phyloP scores from a whole-genome alignment of 2,797 vertebrate genomes.

The Falco biarmicus region DNA sequence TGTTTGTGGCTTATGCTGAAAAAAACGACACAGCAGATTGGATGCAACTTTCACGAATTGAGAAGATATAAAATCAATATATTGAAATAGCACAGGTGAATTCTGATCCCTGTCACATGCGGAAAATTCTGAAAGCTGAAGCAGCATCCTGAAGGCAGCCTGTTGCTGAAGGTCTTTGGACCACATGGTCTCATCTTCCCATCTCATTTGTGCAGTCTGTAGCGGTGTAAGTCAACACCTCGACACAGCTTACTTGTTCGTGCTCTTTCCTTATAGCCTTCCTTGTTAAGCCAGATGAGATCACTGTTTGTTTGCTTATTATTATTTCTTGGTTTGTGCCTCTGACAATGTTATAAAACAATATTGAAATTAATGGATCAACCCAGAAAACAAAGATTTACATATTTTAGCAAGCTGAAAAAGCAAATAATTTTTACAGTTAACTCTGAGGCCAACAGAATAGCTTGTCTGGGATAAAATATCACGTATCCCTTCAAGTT shows the following conservation, averaged over 20 bases:
- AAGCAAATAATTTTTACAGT: neutral
- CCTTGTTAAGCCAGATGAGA: neutral
- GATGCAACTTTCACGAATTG: neutral
- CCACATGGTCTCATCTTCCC: neutral
- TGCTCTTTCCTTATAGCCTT: neutral
- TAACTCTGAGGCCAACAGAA: neutral
- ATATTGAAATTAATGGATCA: neutral
- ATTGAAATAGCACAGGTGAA: fast-evolving
- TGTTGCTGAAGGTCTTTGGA: neutral
- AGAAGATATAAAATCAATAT: neutral
- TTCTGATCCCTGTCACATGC: neutral
- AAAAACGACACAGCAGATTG: neutral
- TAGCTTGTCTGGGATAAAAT: neutral
- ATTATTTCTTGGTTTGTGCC: neutral
- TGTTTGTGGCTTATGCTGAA: neutral
- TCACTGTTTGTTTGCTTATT: neutral
- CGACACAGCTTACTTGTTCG: neutral
- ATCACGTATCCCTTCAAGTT: neutral
- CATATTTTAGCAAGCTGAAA: neutral
- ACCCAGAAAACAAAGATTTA: neutral
- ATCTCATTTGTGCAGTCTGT: neutral
- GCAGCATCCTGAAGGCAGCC: neutral
- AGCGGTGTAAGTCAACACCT: neutral
- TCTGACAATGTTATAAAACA: neutral
- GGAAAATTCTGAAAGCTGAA: neutral